Conservation (phyloP, 2,888 invertebrate genomes). For the Apodemia zela region DNA sequence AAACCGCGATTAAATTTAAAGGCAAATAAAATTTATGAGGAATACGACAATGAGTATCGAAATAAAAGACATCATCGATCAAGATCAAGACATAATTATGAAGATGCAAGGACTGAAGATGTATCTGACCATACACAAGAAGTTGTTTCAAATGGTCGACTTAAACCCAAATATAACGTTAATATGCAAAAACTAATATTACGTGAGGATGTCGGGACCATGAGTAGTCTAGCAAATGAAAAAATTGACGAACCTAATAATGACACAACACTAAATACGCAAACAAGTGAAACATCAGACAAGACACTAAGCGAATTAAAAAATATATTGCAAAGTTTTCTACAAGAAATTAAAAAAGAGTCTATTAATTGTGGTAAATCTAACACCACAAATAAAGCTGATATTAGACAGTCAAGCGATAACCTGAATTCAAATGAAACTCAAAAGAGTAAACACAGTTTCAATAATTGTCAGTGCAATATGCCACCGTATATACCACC, state of each 20-base stretch:
- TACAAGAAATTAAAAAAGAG: constrained; percentile 66
- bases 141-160: constrained; percentile 17
- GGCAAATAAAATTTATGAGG: constrained; percentile 47
- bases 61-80: constrained; percentile 20
- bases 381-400: constrained; percentile 34
- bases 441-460: constrained; percentile 42
- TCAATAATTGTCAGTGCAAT: constrained; percentile 42
- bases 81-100: constrained; percentile 7
- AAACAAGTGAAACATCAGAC: constrained; percentile 55
- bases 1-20: constrained; percentile 61
- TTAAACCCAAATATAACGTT: constrained; percentile 8
- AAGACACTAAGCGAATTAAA: constrained; percentile 68
- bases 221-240: constrained; percentile 39
- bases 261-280: constrained; percentile 46
- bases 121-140: constrained; percentile 22
- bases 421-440: constrained; percentile 32
- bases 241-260: constrained; percentile 35
- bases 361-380: constrained; percentile 46
- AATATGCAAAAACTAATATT: constrained; percentile 31
- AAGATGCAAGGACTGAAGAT: constrained; percentile 20
- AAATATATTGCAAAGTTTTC: constrained; percentile 61
- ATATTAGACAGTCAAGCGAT: constrained; percentile 33
- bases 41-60: constrained; percentile 43
- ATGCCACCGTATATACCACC: constrained; percentile 41
- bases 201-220: constrained; percentile 37